These are phyloP conservation scores for Neoitamus cyanurus DNA, from an alignment of 2,888 invertebrate genomes.

Conservation along the genomic window DNA sequence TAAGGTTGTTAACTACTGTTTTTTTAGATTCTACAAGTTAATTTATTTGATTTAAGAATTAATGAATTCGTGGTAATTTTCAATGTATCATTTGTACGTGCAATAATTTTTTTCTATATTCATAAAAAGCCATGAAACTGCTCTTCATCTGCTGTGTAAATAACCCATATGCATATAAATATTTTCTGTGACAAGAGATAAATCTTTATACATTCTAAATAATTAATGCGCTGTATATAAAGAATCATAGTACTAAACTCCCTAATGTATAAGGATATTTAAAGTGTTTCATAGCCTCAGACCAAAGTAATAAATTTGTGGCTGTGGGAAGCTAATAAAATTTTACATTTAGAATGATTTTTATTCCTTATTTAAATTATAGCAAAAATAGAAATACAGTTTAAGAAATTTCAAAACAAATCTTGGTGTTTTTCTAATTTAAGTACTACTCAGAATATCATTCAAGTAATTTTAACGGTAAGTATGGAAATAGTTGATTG, in stretches of 20 bases:
- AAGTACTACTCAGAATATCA: neutral
- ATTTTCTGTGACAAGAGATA: constrained; percentile 15
- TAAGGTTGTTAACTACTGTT: constrained; percentile 32
- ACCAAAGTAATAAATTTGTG: constrained; percentile 52
- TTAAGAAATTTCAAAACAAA: constrained; percentile 28
- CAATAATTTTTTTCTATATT: constrained; percentile 18
- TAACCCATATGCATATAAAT: constrained; percentile 19
- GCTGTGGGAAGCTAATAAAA: constrained; percentile 52
- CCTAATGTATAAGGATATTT: constrained; percentile 3
- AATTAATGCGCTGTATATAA: constrained; percentile 27
- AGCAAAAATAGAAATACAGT: constrained; percentile 38
- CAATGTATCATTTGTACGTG: constrained; percentile 18
- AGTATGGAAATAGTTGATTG: no score
- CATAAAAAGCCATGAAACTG: constrained; percentile 15
- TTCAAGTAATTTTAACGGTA: neutral
- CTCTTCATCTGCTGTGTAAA: constrained; percentile 25
- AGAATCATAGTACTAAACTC: constrained; percentile 13
- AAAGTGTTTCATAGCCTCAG: constrained; percentile 51
- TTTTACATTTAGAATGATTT: constrained; percentile 47
- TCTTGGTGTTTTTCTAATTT: neutral
- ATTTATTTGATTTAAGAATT: neutral
- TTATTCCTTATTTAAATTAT: constrained; percentile 42
- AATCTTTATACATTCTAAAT: neutral
- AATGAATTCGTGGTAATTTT: neutral
- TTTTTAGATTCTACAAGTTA: neutral